Evolutionary conservation across 2,888 invertebrate genomes (phyloP).

Genomic region (Orchestes rusci): DNA sequence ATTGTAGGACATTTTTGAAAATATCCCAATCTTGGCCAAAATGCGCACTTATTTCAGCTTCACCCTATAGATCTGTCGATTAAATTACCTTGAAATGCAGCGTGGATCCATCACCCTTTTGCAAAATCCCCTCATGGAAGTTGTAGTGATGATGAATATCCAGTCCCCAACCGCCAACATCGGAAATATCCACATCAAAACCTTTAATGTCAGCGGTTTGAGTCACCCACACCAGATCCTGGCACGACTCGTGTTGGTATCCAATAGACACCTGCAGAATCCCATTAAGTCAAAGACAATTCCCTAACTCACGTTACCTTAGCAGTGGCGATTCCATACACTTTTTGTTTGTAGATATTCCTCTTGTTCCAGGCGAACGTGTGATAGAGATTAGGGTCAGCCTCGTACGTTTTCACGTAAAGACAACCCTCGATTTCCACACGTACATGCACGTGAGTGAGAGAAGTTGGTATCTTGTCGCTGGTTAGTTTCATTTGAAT

Average conservation of each 20-base stretch:
- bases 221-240: conserved; percentile 87
- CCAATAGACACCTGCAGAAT: conserved; percentile 67
- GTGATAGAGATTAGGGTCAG: conserved; percentile 90
- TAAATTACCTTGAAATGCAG: conserved; percentile 68
- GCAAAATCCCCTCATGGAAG: conserved; percentile 94
- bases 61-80: too few species aligned
- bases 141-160: conserved; percentile 98
- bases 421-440: conserved; percentile 60
- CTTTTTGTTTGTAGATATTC: conserved; percentile 96
- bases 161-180: conserved; percentile 96
- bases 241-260: conserved; percentile 87
- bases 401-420: conserved; percentile 89
- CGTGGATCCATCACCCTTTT: conserved; percentile 89
- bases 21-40: too few species aligned
- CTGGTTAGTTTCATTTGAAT: conserved; percentile 86
- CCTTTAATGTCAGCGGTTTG: conserved; percentile 87
- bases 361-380: conserved; percentile 97
- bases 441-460: conserved; percentile 85
- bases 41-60: too few species aligned
- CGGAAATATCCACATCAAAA: conserved; percentile 93
- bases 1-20: too few species aligned
- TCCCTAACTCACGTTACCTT: conserved; percentile 40
- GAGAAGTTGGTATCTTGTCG: conserved; percentile 66
- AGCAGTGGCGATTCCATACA: conserved; percentile 80
- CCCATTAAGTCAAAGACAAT: neutral